Conservation (phyloP, 2,113 vertebrate species). For the Sminthopsis crassicaudata region DNA sequence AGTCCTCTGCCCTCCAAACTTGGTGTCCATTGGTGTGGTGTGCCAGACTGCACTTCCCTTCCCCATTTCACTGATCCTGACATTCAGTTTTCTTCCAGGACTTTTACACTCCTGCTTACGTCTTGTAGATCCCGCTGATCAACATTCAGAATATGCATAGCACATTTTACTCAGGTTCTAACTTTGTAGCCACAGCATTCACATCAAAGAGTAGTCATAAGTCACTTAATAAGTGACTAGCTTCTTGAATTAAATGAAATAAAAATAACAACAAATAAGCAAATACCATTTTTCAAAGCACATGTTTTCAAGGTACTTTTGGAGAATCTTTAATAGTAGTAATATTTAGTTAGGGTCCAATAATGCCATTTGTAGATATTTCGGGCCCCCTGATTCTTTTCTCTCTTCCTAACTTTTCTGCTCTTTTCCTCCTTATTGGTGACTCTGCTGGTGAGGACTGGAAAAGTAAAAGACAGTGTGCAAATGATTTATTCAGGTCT, state of each 20-base stretch:
- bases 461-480: background rate
- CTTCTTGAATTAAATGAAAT: background rate
- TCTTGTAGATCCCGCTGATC: background rate
- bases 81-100: background rate
- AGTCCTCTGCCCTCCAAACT: too few species aligned
- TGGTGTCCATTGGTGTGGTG: too few species aligned
- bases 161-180: background rate
- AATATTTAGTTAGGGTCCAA: background rate
- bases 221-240: background rate
- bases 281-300: background rate
- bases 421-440: background rate
- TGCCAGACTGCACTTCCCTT: too few species aligned
- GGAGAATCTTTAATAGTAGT: constrained; percentile 4
- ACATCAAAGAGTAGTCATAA: background rate
- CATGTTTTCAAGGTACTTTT: constrained; percentile 1
- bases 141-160: background rate
- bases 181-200: background rate
- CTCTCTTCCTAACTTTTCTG: background rate
- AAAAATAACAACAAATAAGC: background rate
- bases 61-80: too few species aligned
- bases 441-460: background rate
- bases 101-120: background rate
- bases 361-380: background rate
- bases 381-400: constrained; percentile 19
- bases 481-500: background rate